Evolutionary conservation across 2,797 vertebrate genomes (phyloP).

Genomic region (Sebastes trivittatus): DNA sequence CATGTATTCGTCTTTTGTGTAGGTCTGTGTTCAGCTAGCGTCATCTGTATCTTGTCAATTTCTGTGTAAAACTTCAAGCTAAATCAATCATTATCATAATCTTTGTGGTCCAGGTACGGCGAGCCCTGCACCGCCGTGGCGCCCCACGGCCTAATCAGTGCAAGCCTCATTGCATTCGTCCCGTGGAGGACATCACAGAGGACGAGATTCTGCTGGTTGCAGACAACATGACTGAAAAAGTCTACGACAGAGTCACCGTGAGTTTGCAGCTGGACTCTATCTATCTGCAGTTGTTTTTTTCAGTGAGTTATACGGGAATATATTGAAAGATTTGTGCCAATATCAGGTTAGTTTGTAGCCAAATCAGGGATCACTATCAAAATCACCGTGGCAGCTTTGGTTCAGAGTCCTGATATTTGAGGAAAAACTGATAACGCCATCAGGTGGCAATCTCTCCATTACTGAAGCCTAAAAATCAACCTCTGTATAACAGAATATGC

Average conservation of each 20-base stretch:
- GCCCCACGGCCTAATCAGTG: conserved; percentile 44
- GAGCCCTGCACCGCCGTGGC: conserved; percentile 44
- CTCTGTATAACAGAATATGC: not conserved
- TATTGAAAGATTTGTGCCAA: not conserved
- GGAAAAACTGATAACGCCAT: not conserved
- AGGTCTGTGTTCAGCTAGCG: not conserved
- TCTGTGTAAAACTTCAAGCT: not conserved
- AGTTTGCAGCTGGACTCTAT: conserved; percentile 33
- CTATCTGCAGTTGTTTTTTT: not conserved
- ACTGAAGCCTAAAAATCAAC: not conserved
- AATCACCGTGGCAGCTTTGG: not conserved
- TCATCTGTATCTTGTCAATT: not conserved
- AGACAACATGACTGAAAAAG: conserved; percentile 79
- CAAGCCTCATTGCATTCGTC: conserved; percentile 75
- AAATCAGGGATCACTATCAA: not conserved
- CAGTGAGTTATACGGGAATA: not conserved
- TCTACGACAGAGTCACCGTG: conserved; percentile 79
- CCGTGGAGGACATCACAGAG: conserved; percentile 81
- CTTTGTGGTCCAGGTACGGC: conserved; percentile 61
- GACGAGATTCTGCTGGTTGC: conserved; percentile 81
- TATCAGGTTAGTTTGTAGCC: not conserved
- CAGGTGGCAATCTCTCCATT: not conserved
- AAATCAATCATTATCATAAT: not conserved
- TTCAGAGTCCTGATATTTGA: not conserved
- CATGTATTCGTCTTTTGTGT: not conserved